Evolutionary conservation across 2,113 vertebrate genomes (phyloP), one percentile per base, ranked within the genome.

Genomic region (Ammodytes marinus): DNA sequence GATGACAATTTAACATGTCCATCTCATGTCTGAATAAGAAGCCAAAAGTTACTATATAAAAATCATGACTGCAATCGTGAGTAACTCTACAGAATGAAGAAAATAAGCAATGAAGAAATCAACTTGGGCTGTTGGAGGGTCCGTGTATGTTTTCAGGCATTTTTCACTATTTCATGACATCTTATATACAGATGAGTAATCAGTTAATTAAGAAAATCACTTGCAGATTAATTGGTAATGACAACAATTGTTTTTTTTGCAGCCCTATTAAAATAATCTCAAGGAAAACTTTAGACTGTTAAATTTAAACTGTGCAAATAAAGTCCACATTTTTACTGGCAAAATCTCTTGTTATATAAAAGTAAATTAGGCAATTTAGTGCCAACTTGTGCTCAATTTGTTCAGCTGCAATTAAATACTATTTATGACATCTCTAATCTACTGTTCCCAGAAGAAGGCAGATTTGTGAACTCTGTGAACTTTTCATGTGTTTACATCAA

Each of bases 401-500:
- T 65, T 8, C 3, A 7, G 45, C 60, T 55, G 2, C 3, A 47
- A 58, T 19, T 19, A 27, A 55, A 42, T 50, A 37, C 11, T 27
- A 17, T 11, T 8, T 57, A 7, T 54, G 8, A 68, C 5, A 19
- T 19, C 52, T 50, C 8, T 53, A 42, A 69, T 12, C 9, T 55
- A 6, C 13, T 45, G 6, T 49, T 49, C 8, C 6, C 55, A 49
- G 6, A 15, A 14, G 11, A 35, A 14, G 46, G 50, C 9, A 66
- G 52, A 19, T 52, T 13, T 47, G 4, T 50, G 49, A 50, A 14
- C 10, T 5, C 5, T 52, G 14, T 40, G 12, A 27, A 27, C 45
- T 11, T 70, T 69, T 60, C 35, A 43, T 85, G 17, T 50, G 52
- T 50, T 63, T 64, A 63, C 71, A 47, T 69, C 10, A 45, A 15